These are phyloP conservation scores for Sebastes steindachneri DNA, from an alignment of 2,797 vertebrate species.

Conservation along the genomic window DNA sequence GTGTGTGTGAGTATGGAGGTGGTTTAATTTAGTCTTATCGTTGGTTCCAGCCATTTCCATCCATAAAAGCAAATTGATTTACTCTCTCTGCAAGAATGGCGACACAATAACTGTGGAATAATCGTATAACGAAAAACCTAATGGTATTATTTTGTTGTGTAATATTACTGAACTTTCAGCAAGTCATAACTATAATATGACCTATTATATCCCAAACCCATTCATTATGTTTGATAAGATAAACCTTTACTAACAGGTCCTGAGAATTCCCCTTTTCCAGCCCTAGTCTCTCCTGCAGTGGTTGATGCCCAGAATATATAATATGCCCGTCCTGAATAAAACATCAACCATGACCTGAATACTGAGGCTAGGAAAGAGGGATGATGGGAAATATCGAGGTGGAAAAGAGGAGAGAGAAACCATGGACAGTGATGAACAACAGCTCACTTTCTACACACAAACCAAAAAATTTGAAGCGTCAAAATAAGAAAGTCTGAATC, in stretches of 20 bases:
- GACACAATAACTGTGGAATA: conserved; percentile 8
- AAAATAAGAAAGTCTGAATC: conserved; percentile 5
- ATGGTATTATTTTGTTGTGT: neutral
- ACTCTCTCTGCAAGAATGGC: neutral
- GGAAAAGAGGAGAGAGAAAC: conserved; percentile 14
- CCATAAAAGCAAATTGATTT: conserved; percentile 6
- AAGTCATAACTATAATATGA: neutral
- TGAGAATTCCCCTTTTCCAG: conserved; percentile 16
- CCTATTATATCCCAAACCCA: neutral
- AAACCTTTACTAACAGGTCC: conserved; percentile 13
- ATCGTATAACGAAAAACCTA: neutral
- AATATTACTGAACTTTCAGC: neutral
- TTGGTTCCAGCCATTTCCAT: neutral
- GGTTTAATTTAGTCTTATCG: conserved; percentile 30
- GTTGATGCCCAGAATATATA: conserved; percentile 68
- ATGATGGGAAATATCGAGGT: conserved; percentile 13
- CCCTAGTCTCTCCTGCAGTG: conserved; percentile 52
- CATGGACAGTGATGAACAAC: neutral
- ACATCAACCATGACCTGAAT: conserved; percentile 74
- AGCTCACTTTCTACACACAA: neutral
- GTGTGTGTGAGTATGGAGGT: neutral
- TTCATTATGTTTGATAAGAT: neutral
- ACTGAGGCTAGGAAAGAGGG: conserved; percentile 57
- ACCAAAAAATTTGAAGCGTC: neutral
- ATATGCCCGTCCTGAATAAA: conserved; percentile 74